Conservation (phyloP, 2,113 vertebrate species). For the Motacilla tschutschensis region DNA sequence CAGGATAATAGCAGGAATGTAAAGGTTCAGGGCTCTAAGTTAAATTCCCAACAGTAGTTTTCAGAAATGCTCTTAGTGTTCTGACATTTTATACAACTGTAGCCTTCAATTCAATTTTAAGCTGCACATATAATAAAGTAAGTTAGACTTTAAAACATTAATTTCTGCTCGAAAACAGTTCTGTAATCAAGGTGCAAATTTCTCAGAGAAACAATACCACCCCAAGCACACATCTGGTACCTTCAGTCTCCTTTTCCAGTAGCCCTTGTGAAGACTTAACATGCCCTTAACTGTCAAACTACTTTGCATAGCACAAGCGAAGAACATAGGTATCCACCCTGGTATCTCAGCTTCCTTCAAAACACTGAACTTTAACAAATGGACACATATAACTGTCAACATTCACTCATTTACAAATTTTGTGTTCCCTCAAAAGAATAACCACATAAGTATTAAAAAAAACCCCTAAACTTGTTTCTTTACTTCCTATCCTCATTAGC, state of each 20-base stretch:
- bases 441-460: not conserved
- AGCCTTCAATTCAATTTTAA: not conserved
- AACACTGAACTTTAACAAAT: not conserved
- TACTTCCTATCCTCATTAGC: not conserved
- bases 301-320: not conserved
- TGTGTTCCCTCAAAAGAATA: not conserved
- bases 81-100: not conserved
- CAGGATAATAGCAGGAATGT: not conserved
- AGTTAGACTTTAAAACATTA: not conserved
- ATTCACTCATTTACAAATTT: not conserved
- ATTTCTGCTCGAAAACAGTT: not conserved
- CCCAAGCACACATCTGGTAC: not conserved
- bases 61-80: not conserved
- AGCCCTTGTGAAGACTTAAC: not conserved
- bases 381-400: not conserved
- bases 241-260: not conserved
- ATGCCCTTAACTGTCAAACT: not conserved
- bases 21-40: not conserved
- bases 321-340: accelerated
- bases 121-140: not conserved
- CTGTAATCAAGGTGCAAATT: not conserved
- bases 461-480: accelerated
- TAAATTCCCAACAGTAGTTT: not conserved
- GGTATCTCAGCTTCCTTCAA: not conserved
- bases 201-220: not conserved